Conservation (phyloP, 2,113 vertebrate species). For the Hippocampus comes region DNA sequence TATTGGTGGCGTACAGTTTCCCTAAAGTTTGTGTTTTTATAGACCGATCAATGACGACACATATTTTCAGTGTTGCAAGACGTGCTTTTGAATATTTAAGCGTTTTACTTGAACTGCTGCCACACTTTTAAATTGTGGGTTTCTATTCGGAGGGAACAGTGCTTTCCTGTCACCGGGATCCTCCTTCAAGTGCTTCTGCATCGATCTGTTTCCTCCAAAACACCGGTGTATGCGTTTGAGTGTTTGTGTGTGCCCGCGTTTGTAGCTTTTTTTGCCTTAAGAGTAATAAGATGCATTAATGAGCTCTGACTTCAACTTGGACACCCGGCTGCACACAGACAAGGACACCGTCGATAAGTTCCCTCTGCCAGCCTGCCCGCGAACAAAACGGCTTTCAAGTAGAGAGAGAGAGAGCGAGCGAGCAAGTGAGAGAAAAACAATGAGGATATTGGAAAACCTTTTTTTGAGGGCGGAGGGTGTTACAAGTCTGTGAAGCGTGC, state of each 20-base stretch:
- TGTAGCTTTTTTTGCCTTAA: slow-evolving; percentile 34
- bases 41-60: not conserved
- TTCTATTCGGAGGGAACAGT: slow-evolving; percentile 23
- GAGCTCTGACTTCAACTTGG: slow-evolving; percentile 55
- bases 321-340: slow-evolving; percentile 55
- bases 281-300: slow-evolving; percentile 67
- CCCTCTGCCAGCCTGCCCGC: slow-evolving; percentile 30
- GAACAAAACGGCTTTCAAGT: slow-evolving; percentile 55
- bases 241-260: slow-evolving; percentile 5
- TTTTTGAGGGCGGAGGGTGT: slow-evolving; percentile 17
- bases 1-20: not conserved
- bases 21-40: not conserved
- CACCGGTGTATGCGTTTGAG: slow-evolving; percentile 5
- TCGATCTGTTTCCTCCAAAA: slow-evolving; percentile 57
- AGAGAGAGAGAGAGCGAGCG: not conserved
- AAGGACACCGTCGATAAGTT: slow-evolving; percentile 63
- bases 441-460: slow-evolving; percentile 11
- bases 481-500: slow-evolving; percentile 32
- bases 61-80: not conserved
- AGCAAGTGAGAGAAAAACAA: slow-evolving; percentile 5
- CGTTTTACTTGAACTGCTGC: slow-evolving; percentile 6
- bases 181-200: slow-evolving; percentile 51
- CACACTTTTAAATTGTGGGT: slow-evolving; percentile 31
- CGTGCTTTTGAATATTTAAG: not conserved
- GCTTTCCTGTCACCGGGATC: slow-evolving; percentile 30